Evolutionary conservation across 2,113 vertebrate genomes (phyloP), one percentile per base, ranked within the genome.

Genomic region (Ophiodon elongatus): DNA sequence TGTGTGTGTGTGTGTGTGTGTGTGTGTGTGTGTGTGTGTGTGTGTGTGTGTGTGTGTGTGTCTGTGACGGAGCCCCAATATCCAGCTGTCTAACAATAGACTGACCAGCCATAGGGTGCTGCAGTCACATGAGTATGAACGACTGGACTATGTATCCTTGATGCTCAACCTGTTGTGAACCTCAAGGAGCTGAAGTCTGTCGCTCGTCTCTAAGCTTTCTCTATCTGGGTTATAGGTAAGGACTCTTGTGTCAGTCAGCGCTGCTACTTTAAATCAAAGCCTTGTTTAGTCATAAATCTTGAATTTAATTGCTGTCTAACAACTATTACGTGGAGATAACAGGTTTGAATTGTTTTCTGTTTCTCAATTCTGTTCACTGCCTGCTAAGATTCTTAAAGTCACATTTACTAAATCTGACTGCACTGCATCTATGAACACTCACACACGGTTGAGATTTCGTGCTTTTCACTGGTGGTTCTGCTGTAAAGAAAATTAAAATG

Each of bases 51-150:
- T 29, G 60, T 56, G 47, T 56, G 31, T 56, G 77, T 56, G 81
- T 64, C 31, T 27, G 63, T 21, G 19, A 62, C 59, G 66, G 83
- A 50, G 45, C 37, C 62, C 27, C 62, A 37, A 66, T 73, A 66
- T 84, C 79, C 69, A 69, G 73, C 69, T n/a, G 82, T 83, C 94
- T 94, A 94, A 95, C 94, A 95, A 94, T 95, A 94, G 93, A 87
- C 85, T 65, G 88, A 57, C 56, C 87, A 88, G 84, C 91, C 86
- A 91, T 91, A 90, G 93, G 89, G 67, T 19, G 41, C 59, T 33
- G 35, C 57, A 77, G 90, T 96, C 95, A 96, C 93, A 88, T 96
- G 95, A 90, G 84, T 70, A 70, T 29, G 69, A 85, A 89, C 89
- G 91, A 91, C 60, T 60, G 90, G 88, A 71, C 87, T 88, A 85